Evolutionary conservation across 2,888 invertebrate genomes (phyloP), one percentile per base, ranked within the genome.

Genomic region (Laspeyria flexula): DNA sequence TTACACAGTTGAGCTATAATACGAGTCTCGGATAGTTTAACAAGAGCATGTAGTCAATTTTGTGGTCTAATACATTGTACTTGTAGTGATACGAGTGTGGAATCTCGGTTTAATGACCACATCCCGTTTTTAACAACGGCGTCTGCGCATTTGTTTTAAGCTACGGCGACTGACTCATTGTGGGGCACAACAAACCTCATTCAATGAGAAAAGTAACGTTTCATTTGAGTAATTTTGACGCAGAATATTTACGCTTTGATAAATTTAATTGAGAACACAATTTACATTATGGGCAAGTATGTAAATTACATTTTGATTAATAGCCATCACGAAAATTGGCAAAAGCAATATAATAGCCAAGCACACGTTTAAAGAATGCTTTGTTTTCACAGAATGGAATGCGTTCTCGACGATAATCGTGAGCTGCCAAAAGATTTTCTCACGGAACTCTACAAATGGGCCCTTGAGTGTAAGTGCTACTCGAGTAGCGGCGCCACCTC

Each of bases 381-480:
- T 84, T 67, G 73, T 94, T 60, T 59, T 91, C 92, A 60, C 79
- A 96, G 96, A 85, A 94, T 96, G 89, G 94, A 95, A 70, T 84
- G 75, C 59, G 93, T 94, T 76, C 80, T 93, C 49, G 93, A 94
- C 71, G 83, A 86, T 53, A 94, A 94, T 60, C 81, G 90, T 39
- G 95, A 96, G 79, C 87, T 96, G 60, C 95, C 95, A n/a, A 87
- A 92, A 39, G 90, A 95, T 78, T 96, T 96, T 80, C 92, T 95
- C 58, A 94, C 93, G 57, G 96, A 96, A 82, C 93, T 96, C 50
- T 95, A 95, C 83, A 96, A 96, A 90, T 97, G 96, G 96, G 95
- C 96, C 13, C 89, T 97, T 51, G 96, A 97, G 92, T 96, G 96
- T 95, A 93, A 94, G 95, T 94, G 77, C 45, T 55, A 59, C 67